phyloP scores from a whole-genome alignment of 1,140 invertebrate genomes.

The Ceratosolen solmsi region DNA sequence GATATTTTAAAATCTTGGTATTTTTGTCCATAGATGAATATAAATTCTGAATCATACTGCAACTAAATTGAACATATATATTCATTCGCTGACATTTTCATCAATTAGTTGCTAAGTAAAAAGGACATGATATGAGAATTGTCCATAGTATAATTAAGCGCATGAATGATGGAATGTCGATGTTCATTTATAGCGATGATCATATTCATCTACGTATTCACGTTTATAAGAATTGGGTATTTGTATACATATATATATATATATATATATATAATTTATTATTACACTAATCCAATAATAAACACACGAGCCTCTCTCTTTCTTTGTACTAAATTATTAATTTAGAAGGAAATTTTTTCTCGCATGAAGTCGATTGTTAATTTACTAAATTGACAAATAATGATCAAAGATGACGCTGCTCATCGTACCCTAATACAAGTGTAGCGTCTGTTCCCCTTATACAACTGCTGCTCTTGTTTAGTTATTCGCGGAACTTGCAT shows the following conservation, averaged over 20 bases:
- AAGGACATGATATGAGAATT: neutral
- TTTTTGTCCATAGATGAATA: too few relatives aligned
- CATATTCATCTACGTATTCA: neutral
- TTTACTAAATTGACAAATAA: neutral
- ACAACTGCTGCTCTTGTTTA: neutral
- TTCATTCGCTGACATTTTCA: neutral
- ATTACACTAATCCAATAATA: too few relatives aligned
- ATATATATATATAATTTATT: too few relatives aligned
- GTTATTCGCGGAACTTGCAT: neutral
- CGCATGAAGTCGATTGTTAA: neutral
- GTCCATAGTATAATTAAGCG: neutral
- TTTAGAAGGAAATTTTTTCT: neutral
- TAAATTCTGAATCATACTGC: too few relatives aligned
- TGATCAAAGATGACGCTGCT: neutral
- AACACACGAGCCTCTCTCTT: too few relatives aligned
- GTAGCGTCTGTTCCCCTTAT: neutral
- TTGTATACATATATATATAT: neutral
- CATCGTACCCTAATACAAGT: neutral
- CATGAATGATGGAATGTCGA: neutral
- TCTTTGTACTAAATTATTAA: neutral
- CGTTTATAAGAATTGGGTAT: neutral
- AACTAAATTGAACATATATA: too few relatives aligned
- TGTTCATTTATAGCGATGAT: neutral
- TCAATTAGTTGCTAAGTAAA: neutral
- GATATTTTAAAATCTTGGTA: too few relatives aligned